Percentiles rank a stretch among this genome's conserved stretches.
Evolutionary conservation across 2,888 invertebrate genomes (phyloP).

Genomic region (Drosophila quinaria): DNA sequence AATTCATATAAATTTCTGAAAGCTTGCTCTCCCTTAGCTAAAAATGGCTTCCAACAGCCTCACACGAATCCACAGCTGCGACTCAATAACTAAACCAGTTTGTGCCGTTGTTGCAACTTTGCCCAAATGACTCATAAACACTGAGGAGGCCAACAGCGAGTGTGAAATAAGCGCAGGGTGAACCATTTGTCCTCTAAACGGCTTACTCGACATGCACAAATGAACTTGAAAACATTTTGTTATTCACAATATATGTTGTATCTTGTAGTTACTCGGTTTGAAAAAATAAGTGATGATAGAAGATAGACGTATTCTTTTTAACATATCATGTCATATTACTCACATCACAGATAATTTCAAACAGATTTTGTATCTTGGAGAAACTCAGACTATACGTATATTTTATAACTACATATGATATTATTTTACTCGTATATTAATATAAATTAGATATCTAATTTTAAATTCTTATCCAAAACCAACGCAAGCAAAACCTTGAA

Average conservation of each 20-base stretch:
- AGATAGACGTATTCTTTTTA: not conserved
- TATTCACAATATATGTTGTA: not conserved
- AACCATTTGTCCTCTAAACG: conserved; percentile 32
- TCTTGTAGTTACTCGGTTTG: not conserved
- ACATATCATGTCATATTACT: no score
- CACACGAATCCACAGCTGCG: conserved; percentile 37
- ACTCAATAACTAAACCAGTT: conserved; percentile 45
- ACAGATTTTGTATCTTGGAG: no score
- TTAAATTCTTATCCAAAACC: no score
- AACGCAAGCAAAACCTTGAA: no score
- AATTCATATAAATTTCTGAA: conserved; percentile 70
- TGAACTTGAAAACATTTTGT: conserved; percentile 33
- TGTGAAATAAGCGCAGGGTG: conserved; percentile 57
- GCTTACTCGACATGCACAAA: conserved; percentile 2
- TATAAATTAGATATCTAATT: no score
- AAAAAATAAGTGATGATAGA: not conserved
- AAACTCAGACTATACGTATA: no score
- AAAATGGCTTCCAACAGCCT: conserved; percentile 7
- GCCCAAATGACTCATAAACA: conserved; percentile 78
- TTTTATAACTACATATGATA: no score
- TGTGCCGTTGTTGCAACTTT: conserved; percentile 56
- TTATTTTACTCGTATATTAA: no score
- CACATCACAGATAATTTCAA: no score
- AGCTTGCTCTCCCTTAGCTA: conserved; percentile 40
- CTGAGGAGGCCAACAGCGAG: conserved; percentile 46